Evolutionary conservation across 2,113 vertebrate genomes (phyloP).

Genomic region (Platichthys stellatus): DNA sequence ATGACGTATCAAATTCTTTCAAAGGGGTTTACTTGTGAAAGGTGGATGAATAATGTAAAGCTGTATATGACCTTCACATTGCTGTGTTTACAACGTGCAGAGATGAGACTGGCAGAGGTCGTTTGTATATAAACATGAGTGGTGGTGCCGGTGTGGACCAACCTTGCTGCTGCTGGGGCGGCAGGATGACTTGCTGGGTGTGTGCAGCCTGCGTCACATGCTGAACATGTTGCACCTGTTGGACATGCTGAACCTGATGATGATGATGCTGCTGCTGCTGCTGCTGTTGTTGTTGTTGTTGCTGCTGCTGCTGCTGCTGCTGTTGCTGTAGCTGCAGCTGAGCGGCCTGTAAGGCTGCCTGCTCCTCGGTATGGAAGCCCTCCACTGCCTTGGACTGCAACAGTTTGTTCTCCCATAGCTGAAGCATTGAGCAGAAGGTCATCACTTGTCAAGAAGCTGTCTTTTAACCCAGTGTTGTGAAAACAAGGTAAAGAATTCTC

Average conservation of each 20-base stretch:
- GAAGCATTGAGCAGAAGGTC: constrained; percentile 10
- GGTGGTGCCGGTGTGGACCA: constrained; percentile 25
- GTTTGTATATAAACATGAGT: not conserved
- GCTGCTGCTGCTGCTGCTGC: constrained; percentile 85
- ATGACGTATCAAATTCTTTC: too few relatives aligned
- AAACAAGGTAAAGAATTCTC: not conserved
- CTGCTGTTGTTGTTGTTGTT: constrained; percentile 79
- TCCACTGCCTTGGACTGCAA: constrained; percentile 98
- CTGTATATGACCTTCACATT: not conserved
- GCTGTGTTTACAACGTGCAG: not conserved
- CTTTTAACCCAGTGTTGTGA: not conserved
- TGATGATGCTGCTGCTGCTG: constrained; percentile 67
- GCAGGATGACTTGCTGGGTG: constrained; percentile 90
- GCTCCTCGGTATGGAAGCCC: constrained; percentile 97
- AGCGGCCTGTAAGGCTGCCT: constrained; percentile 89
- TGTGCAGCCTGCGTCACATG: constrained; percentile 86
- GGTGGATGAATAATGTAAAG: too few relatives aligned
- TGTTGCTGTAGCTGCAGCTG: constrained; percentile 88
- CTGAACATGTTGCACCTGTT: constrained; percentile 88
- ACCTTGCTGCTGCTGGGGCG: constrained; percentile 92
- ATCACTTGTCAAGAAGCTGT: not conserved
- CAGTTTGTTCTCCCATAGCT: constrained; percentile 99
- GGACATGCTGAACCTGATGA: constrained; percentile 88
- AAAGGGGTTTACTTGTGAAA: too few relatives aligned
- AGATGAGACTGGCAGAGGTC: not conserved